Base-by-base conservation (phyloP, 2,797 vertebrate genomes). In the Tympanoctomys barrerae region DNA sequence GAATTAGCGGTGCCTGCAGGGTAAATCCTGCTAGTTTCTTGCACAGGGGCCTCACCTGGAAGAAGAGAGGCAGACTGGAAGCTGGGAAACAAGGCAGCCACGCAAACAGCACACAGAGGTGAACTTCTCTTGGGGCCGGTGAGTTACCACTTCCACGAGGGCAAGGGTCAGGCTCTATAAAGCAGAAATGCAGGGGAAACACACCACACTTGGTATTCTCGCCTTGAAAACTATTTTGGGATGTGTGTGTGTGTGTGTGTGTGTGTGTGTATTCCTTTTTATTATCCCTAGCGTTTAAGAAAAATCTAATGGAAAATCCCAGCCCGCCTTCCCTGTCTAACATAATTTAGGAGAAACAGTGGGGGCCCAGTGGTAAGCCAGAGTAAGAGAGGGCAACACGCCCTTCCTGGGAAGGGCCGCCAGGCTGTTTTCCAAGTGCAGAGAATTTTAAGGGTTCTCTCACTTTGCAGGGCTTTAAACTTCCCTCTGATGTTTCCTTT, bases 291-390 rank as follows among this genome's bases (percentile, higher is more conserved):
- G 62, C 42, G 64, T 93, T 95, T 81, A 73, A 84, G 36, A 85
- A 49, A 77, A 80, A 8, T 79, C 59, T 89, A 78, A 92, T 73
- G 70, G 94, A 93, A 92, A 94, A 93, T 87, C 57, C 39, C 49
- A 70, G 16, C 4, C 89, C 82, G 71, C 71, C 36, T 87, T 70
- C 31, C 46, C 75, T 61, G 2, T 89, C 79, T 93, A 61, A 96
- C 91, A 59, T 64, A 91, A 91, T 52, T 54, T 78, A 33, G 0
- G 61, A 73, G 78, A 80, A 87, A 54, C 16, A 81, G 12, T 86
- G 52, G n/a, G 33, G 28, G 33, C 49, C 26, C 36, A 31, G 52
- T 31, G 64, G 0, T 70, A 83, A 94, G 24, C 9, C 12, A 7
- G 26, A n/a, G 57, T 52, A 28, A 81, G 79, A 54, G 92, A 87